Percentiles rank a stretch among this genome's conserved stretches.
Evolutionary conservation across 2,797 vertebrate genomes (phyloP).

Genomic region (Nyctalus aviator): DNA sequence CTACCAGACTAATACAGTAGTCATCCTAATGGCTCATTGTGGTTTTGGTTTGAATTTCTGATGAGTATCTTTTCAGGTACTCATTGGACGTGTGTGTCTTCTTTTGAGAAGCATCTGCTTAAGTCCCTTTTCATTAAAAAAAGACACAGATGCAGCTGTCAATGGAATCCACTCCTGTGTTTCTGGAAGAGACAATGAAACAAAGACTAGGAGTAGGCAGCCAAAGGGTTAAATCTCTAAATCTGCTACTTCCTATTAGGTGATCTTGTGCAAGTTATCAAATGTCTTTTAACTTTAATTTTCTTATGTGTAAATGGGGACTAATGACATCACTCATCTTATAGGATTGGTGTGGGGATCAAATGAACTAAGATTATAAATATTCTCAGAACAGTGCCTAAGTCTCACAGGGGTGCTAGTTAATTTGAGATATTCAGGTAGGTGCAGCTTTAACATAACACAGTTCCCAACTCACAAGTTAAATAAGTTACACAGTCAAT

Average conservation of each 20-base stretch:
- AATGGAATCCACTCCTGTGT: background rate
- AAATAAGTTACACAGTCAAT: background rate
- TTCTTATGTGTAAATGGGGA: background rate
- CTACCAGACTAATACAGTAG: too few species aligned
- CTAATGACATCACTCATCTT: background rate
- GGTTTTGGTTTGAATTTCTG: too few species aligned
- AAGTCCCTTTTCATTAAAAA: too few species aligned
- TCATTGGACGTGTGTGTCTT: too few species aligned
- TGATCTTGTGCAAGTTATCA: background rate
- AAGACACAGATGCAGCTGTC: background rate
- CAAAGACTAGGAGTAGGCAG: fast-evolving
- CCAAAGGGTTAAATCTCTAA: background rate
- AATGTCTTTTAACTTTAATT: background rate
- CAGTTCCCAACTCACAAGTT: background rate
- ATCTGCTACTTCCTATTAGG: background rate
- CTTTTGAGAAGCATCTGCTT: too few species aligned
- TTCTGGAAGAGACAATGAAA: background rate
- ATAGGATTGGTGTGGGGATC: background rate
- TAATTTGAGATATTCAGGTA: background rate
- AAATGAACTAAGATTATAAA: background rate
- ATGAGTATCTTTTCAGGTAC: too few species aligned
- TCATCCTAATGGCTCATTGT: too few species aligned
- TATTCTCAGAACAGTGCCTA: background rate
- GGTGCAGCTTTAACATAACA: background rate
- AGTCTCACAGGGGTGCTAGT: background rate